These are phyloP conservation scores for Himalopsyche tibetana DNA, from an alignment of 2,888 invertebrate genomes.

Conservation along the genomic window DNA sequence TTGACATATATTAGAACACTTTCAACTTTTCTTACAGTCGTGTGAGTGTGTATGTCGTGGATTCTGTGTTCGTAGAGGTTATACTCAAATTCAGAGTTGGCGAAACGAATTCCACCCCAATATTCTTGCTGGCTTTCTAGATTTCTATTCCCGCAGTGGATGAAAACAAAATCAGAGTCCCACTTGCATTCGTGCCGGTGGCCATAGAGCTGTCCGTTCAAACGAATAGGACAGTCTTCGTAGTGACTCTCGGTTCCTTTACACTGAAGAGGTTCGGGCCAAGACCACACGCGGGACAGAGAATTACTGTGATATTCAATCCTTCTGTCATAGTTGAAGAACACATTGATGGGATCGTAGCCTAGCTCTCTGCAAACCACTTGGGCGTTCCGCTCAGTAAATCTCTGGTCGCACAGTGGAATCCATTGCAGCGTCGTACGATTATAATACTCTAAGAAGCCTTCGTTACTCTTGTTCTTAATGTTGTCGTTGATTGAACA, in stretches of 20 bases:
- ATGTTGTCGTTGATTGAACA: slow-evolving; percentile 79
- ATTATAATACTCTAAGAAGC: slow-evolving; percentile 97
- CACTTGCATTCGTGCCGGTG: slow-evolving; percentile 91
- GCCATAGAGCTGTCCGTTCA: slow-evolving; percentile 93
- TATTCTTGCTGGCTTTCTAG: slow-evolving; percentile 82
- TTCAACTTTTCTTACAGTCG: slow-evolving; percentile 81
- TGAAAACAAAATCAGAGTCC: slow-evolving; percentile 94
- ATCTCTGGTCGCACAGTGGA: slow-evolving; percentile 95
- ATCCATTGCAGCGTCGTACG: slow-evolving; percentile 97
- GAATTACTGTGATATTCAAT: slow-evolving; percentile 94
- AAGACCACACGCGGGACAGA: slow-evolving; percentile 91
- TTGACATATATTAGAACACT: slow-evolving; percentile 89
- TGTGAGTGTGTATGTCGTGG: slow-evolving; percentile 88
- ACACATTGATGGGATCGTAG: slow-evolving; percentile 91
- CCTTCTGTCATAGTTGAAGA: slow-evolving; percentile 89
- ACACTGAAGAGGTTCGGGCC: slow-evolving; percentile 95
- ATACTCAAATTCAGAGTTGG: slow-evolving; percentile 93
- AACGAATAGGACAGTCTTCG: slow-evolving; percentile 90
- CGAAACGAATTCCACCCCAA: slow-evolving; percentile 98
- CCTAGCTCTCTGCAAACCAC: slow-evolving; percentile 97
- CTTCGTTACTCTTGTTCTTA: slow-evolving; percentile 80
- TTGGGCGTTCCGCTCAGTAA: slow-evolving; percentile 97
- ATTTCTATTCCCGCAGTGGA: slow-evolving; percentile 89
- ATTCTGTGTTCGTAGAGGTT: slow-evolving; percentile 87
- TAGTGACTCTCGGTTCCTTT: slow-evolving; percentile 85